Evolutionary conservation across 2,797 vertebrate species (phyloP).

Genomic region (Octomys mimax): DNA sequence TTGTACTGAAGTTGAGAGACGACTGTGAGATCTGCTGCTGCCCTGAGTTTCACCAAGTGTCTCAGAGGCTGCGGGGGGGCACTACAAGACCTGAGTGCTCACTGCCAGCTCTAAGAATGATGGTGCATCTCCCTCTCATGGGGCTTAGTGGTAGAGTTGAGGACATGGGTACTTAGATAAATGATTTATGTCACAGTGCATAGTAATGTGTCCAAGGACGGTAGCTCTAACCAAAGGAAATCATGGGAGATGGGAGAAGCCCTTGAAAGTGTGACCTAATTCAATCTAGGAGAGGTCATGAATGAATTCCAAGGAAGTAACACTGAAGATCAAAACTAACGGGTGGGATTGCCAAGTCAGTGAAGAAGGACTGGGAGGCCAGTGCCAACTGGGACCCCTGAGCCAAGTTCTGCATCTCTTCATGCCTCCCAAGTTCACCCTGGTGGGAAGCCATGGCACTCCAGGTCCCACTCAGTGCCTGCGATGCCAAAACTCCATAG

Average conservation of each 20-base stretch:
- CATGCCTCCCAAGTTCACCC: too few species aligned
- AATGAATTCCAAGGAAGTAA: neutral
- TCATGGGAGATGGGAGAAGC: neutral
- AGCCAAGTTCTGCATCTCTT: rapidly evolving
- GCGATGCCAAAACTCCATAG: neutral
- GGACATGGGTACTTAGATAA: neutral
- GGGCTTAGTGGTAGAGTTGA: neutral
- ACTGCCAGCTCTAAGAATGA: neutral
- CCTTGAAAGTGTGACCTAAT: neutral
- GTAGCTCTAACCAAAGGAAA: neutral
- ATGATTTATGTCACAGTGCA: neutral
- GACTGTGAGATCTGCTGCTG: neutral
- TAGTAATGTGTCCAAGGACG: neutral
- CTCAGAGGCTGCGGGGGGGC: neutral
- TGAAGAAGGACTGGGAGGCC: neutral
- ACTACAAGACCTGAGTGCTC: neutral
- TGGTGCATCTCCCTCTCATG: neutral
- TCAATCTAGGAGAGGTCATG: neutral
- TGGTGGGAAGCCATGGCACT: too few species aligned
- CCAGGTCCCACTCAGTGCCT: neutral
- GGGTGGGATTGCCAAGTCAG: neutral
- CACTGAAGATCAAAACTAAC: neutral
- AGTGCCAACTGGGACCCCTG: too few species aligned
- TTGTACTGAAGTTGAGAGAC: neutral
- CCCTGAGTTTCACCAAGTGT: neutral